Percentiles rank a stretch among this genome's conserved stretches.
These are phyloP conservation scores for Potamilus streckersoni DNA, from an alignment of 1,140 invertebrate genomes.

Conservation along the genomic window DNA sequence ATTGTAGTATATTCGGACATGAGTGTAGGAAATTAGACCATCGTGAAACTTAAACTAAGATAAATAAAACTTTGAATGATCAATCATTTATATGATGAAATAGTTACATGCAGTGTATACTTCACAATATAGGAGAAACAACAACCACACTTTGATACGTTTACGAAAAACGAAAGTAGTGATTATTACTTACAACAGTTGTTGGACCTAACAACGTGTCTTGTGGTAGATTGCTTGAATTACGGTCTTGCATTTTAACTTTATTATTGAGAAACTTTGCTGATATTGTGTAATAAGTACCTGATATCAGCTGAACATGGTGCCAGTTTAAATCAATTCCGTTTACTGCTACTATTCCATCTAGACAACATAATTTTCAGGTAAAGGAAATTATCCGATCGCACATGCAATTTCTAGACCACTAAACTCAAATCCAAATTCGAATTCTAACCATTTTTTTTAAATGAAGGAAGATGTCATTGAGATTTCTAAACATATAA, in stretches of 20 bases:
- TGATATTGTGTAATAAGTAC: constrained; percentile 91
- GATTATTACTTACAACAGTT: too few relatives aligned
- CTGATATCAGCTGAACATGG: constrained; percentile 90
- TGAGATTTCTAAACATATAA: constrained; percentile 6
- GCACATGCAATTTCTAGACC: constrained; percentile 73
- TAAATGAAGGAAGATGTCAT: constrained; percentile 39
- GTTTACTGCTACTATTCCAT: constrained; percentile 85
- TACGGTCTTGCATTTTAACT: constrained; percentile 35
- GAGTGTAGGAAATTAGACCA: too few relatives aligned
- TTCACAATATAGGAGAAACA: too few relatives aligned
- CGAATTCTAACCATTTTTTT: constrained; percentile 72
- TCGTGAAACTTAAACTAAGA: too few relatives aligned
- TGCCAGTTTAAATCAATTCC: constrained; percentile 76
- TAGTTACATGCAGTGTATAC: too few relatives aligned
- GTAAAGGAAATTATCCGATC: constrained; percentile 69
- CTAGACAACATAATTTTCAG: constrained; percentile 85
- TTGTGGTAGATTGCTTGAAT: too few relatives aligned
- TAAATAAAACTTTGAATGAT: too few relatives aligned
- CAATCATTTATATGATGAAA: too few relatives aligned
- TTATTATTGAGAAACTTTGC: constrained; percentile 87
- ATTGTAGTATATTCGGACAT: too few relatives aligned
- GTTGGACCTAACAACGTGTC: too few relatives aligned
- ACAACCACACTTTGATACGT: too few relatives aligned
- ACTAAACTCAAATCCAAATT: constrained; percentile 82
- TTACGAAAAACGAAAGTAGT: too few relatives aligned